Base-by-base conservation (phyloP, 2,113 vertebrate species). In the Sterrhoptilus dennistouni region DNA sequence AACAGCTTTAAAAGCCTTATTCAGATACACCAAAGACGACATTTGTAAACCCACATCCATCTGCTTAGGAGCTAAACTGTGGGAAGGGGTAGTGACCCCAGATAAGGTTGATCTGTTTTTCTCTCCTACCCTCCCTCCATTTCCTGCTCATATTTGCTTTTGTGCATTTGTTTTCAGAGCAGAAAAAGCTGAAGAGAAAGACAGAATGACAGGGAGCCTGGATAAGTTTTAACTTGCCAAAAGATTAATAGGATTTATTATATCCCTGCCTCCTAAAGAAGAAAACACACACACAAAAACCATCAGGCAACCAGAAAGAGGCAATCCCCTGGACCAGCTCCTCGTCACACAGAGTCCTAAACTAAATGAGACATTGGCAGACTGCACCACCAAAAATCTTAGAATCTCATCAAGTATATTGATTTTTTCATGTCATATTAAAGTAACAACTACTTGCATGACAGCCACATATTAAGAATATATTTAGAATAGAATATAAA, bases 11-110 rank as follows among this genome's bases (percentile, higher is more conserved):
- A 93, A 93, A 90, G 57, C 66, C 88, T 90, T 90, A 75, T 92
- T 95, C 80, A 75, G 79, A 88, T 86, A 80, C 28, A 92, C 79
- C 79, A 86, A 92, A 63, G 63, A 68, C 0, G 28, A 83, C 93
- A 92, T 77, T 93, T 87, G 59, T 80, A 97, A 96, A 88, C 95
- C 96, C 95, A 96, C 96, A 94, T 64, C 96, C 96, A 97, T 95
- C 96, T 96, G 96, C 79, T 95, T 57, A 83, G 64, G 86, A 94
- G 83, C 72, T 89, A 93, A 97, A 90, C 93, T 95, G 96, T 89
- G 88, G 93, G 88, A 90, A 96, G 85, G 93, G 96, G 87, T 68
- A 93, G 36, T 23, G 86, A 96, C 93, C 96, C 93, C 92, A 87
- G 80, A 90, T 93, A 75, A 20, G 65, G 76, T 64, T 83, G 78